These are phyloP conservation scores for Drosophila buzzatii DNA, from an alignment of 2,888 invertebrate genomes.

Conservation along the genomic window DNA sequence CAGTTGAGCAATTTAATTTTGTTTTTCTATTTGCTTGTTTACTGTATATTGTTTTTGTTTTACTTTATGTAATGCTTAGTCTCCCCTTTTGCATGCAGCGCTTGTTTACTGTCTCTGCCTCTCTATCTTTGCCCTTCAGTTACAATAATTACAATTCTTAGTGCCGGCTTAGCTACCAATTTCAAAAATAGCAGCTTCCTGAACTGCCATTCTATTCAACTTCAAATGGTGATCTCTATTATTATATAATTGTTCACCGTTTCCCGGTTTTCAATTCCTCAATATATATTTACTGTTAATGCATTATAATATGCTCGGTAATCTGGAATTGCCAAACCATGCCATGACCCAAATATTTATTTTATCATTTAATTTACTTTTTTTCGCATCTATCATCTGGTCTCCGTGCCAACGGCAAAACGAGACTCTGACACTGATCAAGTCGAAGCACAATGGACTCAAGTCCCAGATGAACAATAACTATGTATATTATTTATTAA, in stretches of 20 bases:
- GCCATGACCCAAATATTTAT: no score
- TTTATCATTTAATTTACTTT: no score
- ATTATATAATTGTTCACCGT: constrained; percentile 11
- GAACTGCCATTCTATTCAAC: constrained; percentile 17
- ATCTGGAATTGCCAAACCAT: no score
- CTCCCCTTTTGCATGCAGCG: constrained; percentile 43
- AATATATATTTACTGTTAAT: background rate
- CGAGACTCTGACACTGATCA: no score
- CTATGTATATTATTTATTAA: no score
- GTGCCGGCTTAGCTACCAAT: constrained; percentile 28
- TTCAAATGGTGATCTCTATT: constrained; percentile 60
- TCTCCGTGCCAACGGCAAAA: no score
- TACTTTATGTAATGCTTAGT: background rate
- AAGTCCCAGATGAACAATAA: no score
- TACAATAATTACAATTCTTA: constrained; percentile 51
- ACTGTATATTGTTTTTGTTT: constrained; percentile 6
- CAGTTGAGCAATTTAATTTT: constrained; percentile 29
- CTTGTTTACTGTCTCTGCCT: constrained; percentile 13
- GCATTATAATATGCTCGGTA: no score
- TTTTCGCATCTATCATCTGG: no score
- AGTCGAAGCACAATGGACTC: no score
- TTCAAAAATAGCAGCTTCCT: background rate
- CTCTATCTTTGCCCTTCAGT: constrained; percentile 23
- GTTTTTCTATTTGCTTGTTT: constrained; percentile 41
- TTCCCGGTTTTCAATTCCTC: constrained; percentile 1